phyloP scores from a whole-genome alignment of 2,113 vertebrate species.

The Calonectris borealis region DNA sequence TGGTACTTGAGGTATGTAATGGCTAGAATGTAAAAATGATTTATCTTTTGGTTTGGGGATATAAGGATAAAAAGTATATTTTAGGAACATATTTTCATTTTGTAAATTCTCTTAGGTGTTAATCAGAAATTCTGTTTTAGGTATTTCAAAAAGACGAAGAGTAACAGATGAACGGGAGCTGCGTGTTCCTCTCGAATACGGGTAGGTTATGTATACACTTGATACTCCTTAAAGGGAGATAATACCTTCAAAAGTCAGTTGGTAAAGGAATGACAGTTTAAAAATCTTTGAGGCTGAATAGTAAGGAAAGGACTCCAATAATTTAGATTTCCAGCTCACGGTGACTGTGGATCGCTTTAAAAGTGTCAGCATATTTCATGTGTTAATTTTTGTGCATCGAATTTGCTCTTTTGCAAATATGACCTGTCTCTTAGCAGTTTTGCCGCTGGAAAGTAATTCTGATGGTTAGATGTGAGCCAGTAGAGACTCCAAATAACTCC shows the following conservation, averaged over 20 bases:
- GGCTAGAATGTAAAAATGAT: not conserved
- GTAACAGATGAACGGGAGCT: constrained; percentile 87
- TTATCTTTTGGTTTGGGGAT: not conserved
- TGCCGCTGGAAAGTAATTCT: not conserved
- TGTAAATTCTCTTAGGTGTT: not conserved
- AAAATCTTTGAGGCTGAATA: not conserved
- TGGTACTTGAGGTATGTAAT: not conserved
- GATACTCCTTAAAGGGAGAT: not conserved
- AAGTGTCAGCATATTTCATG: not conserved
- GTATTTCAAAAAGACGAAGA: constrained; percentile 84
- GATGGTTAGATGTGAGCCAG: not conserved
- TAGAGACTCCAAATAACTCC: not conserved
- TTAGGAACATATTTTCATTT: not conserved
- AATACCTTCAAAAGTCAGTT: not conserved
- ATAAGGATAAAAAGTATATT: not conserved
- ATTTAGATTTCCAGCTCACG: not conserved
- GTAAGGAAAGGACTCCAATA: not conserved
- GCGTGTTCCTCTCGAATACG: constrained; percentile 86
- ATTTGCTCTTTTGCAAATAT: not conserved
- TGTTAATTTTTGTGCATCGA: not conserved
- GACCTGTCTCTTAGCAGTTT: not conserved
- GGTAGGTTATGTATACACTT: constrained; percentile 72
- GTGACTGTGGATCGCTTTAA: not conserved
- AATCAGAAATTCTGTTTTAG: constrained; percentile 68
- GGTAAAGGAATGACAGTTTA: not conserved